A percentile compares a stretch with the other conserved stretches of the same genome.
Evolutionary conservation across 30 jellyfish, hydroid and myxozoan species (phyloP).

Genomic region (Mastigias papua): DNA sequence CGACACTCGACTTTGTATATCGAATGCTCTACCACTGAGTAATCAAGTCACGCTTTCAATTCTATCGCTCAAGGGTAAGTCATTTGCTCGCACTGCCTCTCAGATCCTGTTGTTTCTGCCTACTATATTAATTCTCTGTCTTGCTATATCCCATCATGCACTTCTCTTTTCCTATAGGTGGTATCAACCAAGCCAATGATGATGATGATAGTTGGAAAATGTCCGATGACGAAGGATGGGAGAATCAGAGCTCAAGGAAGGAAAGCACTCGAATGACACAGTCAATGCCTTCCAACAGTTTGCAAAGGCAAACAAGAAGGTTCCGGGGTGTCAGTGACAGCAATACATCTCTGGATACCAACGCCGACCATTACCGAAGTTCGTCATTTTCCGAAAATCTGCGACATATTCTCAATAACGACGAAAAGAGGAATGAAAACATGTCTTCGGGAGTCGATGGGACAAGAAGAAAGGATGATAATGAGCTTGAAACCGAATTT

Average conservation of each 20-base stretch:
- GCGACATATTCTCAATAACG: slow-evolving; percentile 40
- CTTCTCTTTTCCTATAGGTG: slow-evolving; percentile 25
- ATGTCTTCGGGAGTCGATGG: background rate
- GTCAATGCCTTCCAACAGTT: slow-evolving; percentile 3
- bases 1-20: too few species aligned
- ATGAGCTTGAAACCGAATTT: slow-evolving; percentile 64
- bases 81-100: too few species aligned
- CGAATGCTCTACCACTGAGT: too few species aligned
- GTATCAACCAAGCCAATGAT: slow-evolving; percentile 64
- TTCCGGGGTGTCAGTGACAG: slow-evolving; percentile 55
- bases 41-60: too few species aligned
- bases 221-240: slow-evolving; percentile 66
- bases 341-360: slow-evolving; percentile 65
- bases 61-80: too few species aligned
- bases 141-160: too few species aligned
- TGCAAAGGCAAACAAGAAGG: slow-evolving; percentile 21
- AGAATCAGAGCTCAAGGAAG: background rate
- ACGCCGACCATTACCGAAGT: slow-evolving; percentile 29
- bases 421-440: background rate
- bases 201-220: slow-evolving; percentile 76
- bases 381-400: slow-evolving; percentile 57
- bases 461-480: background rate
- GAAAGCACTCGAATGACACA: background rate
- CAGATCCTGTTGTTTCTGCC: too few species aligned
- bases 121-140: too few species aligned